Evolutionary conservation across 2,113 vertebrate species (phyloP).

Genomic region (Cyrtonyx montezumae): DNA sequence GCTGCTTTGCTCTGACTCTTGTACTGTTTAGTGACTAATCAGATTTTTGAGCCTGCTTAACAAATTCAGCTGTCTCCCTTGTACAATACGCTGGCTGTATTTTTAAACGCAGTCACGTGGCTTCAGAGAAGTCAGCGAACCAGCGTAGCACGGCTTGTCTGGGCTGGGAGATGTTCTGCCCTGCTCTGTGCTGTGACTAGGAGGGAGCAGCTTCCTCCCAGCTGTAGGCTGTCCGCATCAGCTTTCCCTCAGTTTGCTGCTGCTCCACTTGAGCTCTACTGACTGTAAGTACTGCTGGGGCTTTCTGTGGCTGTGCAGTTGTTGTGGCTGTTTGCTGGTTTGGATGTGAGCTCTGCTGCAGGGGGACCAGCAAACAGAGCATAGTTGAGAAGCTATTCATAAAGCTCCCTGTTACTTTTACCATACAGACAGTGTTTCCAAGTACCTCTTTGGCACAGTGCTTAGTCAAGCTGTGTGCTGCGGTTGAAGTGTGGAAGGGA

Average conservation of each 20-base stretch:
- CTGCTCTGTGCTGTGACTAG: background rate
- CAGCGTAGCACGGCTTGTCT: background rate
- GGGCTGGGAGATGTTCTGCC: slow-evolving; percentile 44
- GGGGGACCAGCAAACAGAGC: no score
- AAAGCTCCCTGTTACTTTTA: background rate
- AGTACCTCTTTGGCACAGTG: background rate
- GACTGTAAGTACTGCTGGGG: background rate
- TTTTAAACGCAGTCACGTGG: slow-evolving; percentile 49
- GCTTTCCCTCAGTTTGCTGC: background rate
- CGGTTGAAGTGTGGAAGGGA: background rate
- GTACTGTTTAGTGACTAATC: slow-evolving; percentile 66
- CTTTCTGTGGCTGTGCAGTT: background rate
- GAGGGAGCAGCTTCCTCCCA: background rate
- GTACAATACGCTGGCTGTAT: slow-evolving; percentile 61
- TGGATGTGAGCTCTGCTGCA: background rate
- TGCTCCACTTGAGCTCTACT: background rate
- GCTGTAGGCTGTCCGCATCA: fast-evolving
- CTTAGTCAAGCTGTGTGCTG: background rate
- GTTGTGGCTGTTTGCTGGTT: background rate
- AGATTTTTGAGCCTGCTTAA: slow-evolving; percentile 64
- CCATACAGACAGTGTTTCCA: background rate
- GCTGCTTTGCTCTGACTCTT: slow-evolving; percentile 42
- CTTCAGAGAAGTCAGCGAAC: slow-evolving; percentile 55
- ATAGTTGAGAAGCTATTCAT: background rate
- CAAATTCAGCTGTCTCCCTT: slow-evolving; percentile 61